These are phyloP conservation scores for Atta texana DNA, from an alignment of 1,140 invertebrate genomes.

Conservation along the genomic window DNA sequence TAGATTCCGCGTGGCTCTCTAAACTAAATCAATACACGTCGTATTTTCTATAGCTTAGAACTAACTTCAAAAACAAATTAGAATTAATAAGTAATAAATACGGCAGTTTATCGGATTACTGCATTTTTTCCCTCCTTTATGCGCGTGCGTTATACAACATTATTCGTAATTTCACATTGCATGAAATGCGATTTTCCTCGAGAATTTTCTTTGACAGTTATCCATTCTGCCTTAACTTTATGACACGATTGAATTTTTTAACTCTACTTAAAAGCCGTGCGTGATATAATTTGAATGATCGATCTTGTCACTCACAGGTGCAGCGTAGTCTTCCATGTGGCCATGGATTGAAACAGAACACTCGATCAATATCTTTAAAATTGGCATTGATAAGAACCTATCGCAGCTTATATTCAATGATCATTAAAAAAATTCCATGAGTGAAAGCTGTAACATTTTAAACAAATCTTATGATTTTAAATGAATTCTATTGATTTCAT, in stretches of 20 bases:
- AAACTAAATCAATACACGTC: background rate
- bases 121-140: background rate
- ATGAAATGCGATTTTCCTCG: conserved; percentile 13
- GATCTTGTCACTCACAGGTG: background rate
- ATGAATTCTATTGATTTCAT: background rate
- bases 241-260: background rate
- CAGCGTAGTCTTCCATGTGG: background rate
- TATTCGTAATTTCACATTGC: conserved; percentile 5
- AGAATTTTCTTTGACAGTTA: conserved; percentile 14
- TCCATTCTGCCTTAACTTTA: background rate
- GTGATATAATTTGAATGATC: background rate
- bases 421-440: background rate
- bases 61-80: background rate
- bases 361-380: conserved; percentile 10
- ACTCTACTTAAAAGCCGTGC: background rate
- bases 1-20: background rate
- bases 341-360: background rate
- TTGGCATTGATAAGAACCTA: background rate
- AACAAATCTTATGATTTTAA: background rate
- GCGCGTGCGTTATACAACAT: background rate
- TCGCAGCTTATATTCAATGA: background rate
- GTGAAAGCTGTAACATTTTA: background rate
- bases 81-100: conserved; percentile 37
- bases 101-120: background rate
- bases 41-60: conserved; percentile 22